Evolutionary conservation across 2,797 vertebrate genomes (phyloP).

Genomic region (Eospalax fontanierii): DNA sequence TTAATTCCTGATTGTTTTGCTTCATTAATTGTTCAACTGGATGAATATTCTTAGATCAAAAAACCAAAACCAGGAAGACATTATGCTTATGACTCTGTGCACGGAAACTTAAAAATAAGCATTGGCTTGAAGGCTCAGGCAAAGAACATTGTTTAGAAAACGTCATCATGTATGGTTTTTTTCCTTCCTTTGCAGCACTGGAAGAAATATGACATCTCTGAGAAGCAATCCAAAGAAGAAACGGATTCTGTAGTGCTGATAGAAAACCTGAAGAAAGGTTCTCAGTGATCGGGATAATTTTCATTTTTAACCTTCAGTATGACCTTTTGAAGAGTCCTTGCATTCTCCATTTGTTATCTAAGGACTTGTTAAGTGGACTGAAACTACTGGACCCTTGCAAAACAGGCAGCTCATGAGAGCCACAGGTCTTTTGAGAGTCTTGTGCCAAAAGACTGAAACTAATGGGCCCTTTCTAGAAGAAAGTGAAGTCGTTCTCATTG

Average conservation of each 20-base stretch:
- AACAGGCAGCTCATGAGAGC: slow-evolving; percentile 74
- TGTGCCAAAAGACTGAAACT: slow-evolving; percentile 32
- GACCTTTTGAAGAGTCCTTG: slow-evolving; percentile 69
- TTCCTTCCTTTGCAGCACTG: slow-evolving; percentile 77
- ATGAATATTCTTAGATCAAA: slow-evolving; percentile 57
- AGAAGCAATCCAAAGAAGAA: slow-evolving; percentile 85
- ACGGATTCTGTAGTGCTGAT: slow-evolving; percentile 84
- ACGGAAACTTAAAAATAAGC: slow-evolving; percentile 65
- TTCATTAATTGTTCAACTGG: slow-evolving; percentile 58
- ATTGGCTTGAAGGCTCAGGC: slow-evolving; percentile 6
- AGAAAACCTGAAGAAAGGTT: slow-evolving; percentile 82
- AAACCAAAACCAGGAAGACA: slow-evolving; percentile 37
- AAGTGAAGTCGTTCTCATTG: slow-evolving; percentile 1
- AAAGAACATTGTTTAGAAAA: slow-evolving; percentile 52
- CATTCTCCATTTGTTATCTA: slow-evolving; percentile 69
- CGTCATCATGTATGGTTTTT: slow-evolving; percentile 46
- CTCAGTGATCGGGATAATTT: slow-evolving; percentile 70
- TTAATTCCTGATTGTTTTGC: slow-evolving; percentile 58
- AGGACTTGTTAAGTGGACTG: slow-evolving; percentile 59
- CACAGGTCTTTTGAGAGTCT: slow-evolving; percentile 10
- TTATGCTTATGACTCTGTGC: neutral
- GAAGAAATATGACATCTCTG: slow-evolving; percentile 84
- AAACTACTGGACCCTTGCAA: slow-evolving; percentile 76
- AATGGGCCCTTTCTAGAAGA: slow-evolving; percentile 64
- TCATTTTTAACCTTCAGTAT: slow-evolving; percentile 68